phyloP scores from a whole-genome alignment of 92 coral and sea anemone genomes.

The Metridium senile region DNA sequence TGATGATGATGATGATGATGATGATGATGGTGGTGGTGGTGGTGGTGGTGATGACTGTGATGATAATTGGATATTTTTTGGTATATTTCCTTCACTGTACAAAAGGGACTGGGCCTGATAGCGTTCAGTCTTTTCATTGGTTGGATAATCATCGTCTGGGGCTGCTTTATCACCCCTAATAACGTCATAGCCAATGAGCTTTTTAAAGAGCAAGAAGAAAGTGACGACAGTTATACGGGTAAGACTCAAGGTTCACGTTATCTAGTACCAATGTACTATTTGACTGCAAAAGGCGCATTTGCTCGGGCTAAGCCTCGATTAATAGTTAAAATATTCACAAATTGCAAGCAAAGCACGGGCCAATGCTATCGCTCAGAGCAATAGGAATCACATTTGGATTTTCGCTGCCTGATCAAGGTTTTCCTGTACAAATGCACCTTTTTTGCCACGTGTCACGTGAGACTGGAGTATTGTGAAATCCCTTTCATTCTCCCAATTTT shows the following conservation, averaged over 20 bases:
- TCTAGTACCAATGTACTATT: too few species aligned
- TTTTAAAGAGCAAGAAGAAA: conserved; percentile 4
- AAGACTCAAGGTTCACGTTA: not conserved
- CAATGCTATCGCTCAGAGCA: too few species aligned
- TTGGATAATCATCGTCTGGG: conserved; percentile 80
- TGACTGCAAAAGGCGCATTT: too few species aligned
- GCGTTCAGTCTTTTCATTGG: conserved; percentile 78
- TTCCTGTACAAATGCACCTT: too few species aligned
- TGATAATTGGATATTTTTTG: not conserved
- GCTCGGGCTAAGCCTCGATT: too few species aligned
- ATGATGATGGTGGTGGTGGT: not conserved
- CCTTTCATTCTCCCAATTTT: too few species aligned
- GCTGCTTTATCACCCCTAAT: conserved; percentile 52
- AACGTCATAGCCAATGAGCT: conserved; percentile 4
- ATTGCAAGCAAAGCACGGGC: too few species aligned
- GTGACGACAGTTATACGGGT: conserved; percentile 20
- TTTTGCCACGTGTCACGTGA: too few species aligned
- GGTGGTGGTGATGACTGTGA: not conserved
- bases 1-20: not conserved
- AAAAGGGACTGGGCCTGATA: conserved; percentile 82
- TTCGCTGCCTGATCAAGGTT: too few species aligned
- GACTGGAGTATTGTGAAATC: too few species aligned
- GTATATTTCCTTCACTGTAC: not conserved
- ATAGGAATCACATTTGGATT: too few species aligned
- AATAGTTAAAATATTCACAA: too few species aligned